These are phyloP conservation scores for Oreotrochilus melanogaster DNA, from an alignment of 2,113 vertebrate species.

Conservation along the genomic window DNA sequence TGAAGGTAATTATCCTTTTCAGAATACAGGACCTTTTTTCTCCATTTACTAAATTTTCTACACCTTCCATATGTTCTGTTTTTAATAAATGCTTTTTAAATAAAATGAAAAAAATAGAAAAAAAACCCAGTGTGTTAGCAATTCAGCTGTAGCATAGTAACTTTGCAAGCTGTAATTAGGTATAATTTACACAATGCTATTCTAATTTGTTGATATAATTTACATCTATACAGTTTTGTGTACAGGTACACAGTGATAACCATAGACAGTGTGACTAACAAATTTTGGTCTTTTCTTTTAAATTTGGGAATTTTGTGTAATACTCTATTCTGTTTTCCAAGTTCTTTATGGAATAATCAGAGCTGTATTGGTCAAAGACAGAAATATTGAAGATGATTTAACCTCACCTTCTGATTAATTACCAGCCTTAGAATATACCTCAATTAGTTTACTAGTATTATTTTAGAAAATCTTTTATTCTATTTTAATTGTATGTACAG, in stretches of 20 bases:
- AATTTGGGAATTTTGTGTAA: background rate
- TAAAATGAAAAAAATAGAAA: background rate
- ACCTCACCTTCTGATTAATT: background rate
- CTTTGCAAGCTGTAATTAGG: background rate
- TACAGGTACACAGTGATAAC: background rate
- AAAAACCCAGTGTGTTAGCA: background rate
- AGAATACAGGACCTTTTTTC: background rate
- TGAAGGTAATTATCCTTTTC: constrained; percentile 81
- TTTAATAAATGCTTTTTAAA: background rate
- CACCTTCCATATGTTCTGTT: background rate
- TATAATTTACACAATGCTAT: background rate
- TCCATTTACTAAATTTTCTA: background rate
- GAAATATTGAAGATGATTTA: background rate
- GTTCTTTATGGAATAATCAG: background rate
- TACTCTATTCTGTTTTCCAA: background rate
- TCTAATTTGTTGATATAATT: background rate
- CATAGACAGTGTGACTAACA: background rate
- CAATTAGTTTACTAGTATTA: background rate
- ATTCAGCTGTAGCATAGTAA: background rate
- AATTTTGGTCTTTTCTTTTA: background rate
- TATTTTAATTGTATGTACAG: background rate
- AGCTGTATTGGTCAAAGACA: background rate
- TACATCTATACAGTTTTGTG: background rate
- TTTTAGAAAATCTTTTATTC: background rate
- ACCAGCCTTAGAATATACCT: background rate